Evolutionary conservation across 2,888 invertebrate species (phyloP), one percentile per base, ranked within the genome.

Genomic region (Drosophila nr. perissopoda): DNA sequence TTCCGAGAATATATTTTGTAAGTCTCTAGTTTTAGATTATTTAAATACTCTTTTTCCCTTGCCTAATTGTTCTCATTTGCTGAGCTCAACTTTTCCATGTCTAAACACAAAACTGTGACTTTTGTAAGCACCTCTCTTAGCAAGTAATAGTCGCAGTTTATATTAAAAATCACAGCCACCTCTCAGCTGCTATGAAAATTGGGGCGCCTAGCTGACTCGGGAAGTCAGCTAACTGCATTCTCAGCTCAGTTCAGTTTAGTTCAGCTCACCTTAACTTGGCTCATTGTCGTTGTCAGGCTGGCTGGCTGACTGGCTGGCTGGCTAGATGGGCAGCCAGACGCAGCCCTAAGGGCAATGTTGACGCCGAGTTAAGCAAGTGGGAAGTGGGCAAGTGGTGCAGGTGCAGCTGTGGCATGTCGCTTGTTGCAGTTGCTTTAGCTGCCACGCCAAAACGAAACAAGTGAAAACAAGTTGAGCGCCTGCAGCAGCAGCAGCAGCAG

Each of bases 391-490:
- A 21, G 59, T 36, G 54, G 57, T 49, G 27, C 49, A 49, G 56
- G 67, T 68, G 74, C 78, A 69, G 68, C 61, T 76, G 80, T 87
- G 46, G 63, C 63, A 67, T 40, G 46, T 36, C 53, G 63, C 54
- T 65, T 27, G 53, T 33, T 56, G 64, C 34, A 34, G 68, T 58
- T 66, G 74, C 67, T 69, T 49, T 63, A 51, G 58, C 56, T 72
- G 65, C 77, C 74, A 78, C 79, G 76, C 76, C 75, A 70, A 88
- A 88, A 73, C 81, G 86, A 86, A 88, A 83, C 84, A 85, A 85
- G 84, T 85, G 84, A 87, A 81, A 88, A 89, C 89, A 89, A 89
- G 83, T 89, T 82, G 75, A 82, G 73, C 79, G 71, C 74, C 76
- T 79, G 76, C 67, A 76, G 70, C 68, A 52, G n/a, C 7, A 31